Percentiles rank a stretch among this genome's conserved stretches.
Conservation (phyloP, 2,888 invertebrate genomes). For the Spisula subtruncata region DNA sequence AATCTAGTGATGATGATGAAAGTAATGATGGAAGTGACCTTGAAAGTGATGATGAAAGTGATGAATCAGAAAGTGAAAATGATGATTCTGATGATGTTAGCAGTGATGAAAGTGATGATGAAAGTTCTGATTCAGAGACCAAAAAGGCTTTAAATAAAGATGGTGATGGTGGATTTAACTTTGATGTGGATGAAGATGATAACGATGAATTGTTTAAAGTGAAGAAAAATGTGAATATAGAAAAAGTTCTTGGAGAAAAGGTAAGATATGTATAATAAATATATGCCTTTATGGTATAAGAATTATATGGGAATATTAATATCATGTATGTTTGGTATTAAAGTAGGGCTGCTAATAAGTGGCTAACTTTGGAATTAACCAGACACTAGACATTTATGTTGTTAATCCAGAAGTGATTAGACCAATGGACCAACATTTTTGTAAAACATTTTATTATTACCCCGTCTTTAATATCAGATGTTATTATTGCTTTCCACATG, state of each 20-base stretch:
- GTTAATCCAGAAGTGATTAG: too few relatives aligned
- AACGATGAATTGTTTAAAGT: constrained; percentile 77
- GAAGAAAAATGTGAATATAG: constrained; percentile 69
- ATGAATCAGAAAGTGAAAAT: constrained; percentile 50
- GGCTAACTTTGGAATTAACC: too few relatives aligned
- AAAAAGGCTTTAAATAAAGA: constrained; percentile 78
- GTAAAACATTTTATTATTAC: too few relatives aligned
- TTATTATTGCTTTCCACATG: too few relatives aligned
- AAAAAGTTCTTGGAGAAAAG: constrained; percentile 38
- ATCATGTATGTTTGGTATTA: too few relatives aligned
- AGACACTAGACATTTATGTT: too few relatives aligned
- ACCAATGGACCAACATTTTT: too few relatives aligned
- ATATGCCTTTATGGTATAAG: too few relatives aligned
- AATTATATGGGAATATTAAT: too few relatives aligned
- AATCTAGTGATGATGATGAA: constrained; percentile 22
- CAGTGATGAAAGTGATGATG: constrained; percentile 79
- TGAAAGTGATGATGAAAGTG: constrained; percentile 19
- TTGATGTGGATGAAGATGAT: constrained; percentile 71
- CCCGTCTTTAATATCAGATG: too few relatives aligned
- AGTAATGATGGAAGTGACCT: constrained; percentile 34
- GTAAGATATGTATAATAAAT: neutral
- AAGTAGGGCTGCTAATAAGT: too few relatives aligned
- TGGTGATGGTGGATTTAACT: constrained; percentile 44
- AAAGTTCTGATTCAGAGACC: constrained; percentile 85
- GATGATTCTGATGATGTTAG: constrained; percentile 49